Conservation (phyloP, 2,797 vertebrate genomes). For the Ispidina lecontei region DNA sequence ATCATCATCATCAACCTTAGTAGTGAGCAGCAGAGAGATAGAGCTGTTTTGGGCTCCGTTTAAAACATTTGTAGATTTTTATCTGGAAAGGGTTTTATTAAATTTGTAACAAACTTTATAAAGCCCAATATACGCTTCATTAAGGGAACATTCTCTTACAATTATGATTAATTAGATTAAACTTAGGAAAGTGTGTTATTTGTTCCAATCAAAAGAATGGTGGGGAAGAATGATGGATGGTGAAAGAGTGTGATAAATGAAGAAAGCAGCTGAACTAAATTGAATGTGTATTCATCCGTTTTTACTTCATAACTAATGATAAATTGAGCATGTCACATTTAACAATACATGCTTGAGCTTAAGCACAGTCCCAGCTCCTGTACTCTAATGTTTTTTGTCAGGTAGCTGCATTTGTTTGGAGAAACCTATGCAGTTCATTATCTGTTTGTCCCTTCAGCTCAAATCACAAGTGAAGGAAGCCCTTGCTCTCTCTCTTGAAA, state of each 20-base stretch:
- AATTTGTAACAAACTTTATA: constrained; percentile 90
- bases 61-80: constrained; percentile 79
- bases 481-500: neutral
- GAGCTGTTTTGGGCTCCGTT: constrained; percentile 55
- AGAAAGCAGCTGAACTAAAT: constrained; percentile 98
- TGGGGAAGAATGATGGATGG: constrained; percentile 91
- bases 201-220: constrained; percentile 86
- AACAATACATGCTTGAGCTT: constrained; percentile 91
- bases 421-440: constrained; percentile 56
- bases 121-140: constrained; percentile 89
- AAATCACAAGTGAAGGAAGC: constrained; percentile 33
- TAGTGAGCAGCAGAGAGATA: constrained; percentile 53
- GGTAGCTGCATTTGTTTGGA: constrained; percentile 74
- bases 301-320: constrained; percentile 97
- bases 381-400: constrained; percentile 79
- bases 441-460: constrained; percentile 40
- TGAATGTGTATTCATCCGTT: constrained; percentile 99
- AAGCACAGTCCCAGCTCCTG: constrained; percentile 81
- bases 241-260: constrained; percentile 94
- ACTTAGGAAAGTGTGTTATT: constrained; percentile 92
- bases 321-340: constrained; percentile 97
- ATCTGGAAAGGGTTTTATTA: constrained; percentile 84
- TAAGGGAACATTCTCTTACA: constrained; percentile 94
- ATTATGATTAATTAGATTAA: constrained; percentile 98
- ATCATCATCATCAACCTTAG: constrained; percentile 68